Evolutionary conservation across 2,797 vertebrate genomes (phyloP), one percentile per base, ranked within the genome.

Genomic region (Dryobates pubescens): DNA sequence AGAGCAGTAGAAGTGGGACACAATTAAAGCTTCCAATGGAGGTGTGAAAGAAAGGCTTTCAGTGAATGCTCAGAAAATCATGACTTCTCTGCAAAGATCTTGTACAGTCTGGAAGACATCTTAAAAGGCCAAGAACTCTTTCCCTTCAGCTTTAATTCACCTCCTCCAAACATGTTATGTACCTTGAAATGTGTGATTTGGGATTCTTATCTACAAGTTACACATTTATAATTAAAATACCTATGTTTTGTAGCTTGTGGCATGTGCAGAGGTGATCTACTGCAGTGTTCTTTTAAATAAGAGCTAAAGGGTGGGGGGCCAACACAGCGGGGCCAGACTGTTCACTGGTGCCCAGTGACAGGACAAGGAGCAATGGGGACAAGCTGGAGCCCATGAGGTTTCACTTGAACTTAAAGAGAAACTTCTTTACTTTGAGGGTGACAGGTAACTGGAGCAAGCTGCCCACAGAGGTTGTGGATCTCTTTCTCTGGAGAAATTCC

Each of bases 41-140:
- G 92, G 11, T 9, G 9, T 62, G 36, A 68, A 74, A 81, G 30
- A 67, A 81, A 51, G 26, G 47, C 22, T 89, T 96, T 71, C 34
- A 47, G 58, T 71, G 76, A 84, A 91, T 38, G 67, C 57, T 82
- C 76, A 67, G 68, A 92, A 93, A 91, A 86, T 82, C 63, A 75
- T 49, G 43, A 56, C 71, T 82, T 89, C 88, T 64, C n/a, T 62
- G 26, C 68, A 69, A 75, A 43, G 54, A 80, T 82, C 32, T 15
- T 71, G 61, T 51, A 70, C 53, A 24, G 64, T 65, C 86, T 59
- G 63, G 41, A 49, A 54, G 47, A 58, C 49, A 49, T 34, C 71
- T 82, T 74, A 57, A 79, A 86, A 76, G 26, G 13, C 43, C 29
- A 58, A 14, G 17, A 19, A 62, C 68, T 53, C 10, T 17, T 83